These are phyloP conservation scores for Gastrophysa polygoni DNA, from an alignment of 2,888 invertebrate genomes.

Conservation along the genomic window DNA sequence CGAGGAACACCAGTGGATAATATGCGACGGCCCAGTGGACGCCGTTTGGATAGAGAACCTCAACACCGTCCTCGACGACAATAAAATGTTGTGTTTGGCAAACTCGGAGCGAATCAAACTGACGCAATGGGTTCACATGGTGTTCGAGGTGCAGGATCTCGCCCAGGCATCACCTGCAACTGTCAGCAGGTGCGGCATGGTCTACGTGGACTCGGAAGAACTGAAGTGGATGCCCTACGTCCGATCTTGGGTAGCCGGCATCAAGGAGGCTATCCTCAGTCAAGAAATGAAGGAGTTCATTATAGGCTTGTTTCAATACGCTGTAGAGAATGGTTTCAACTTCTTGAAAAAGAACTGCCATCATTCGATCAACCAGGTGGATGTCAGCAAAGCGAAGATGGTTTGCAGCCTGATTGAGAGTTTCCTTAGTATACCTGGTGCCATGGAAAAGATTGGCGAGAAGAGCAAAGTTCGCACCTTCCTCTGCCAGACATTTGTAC, in stretches of 20 bases:
- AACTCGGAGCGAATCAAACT: slow-evolving; percentile 91
- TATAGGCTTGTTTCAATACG: slow-evolving; percentile 67
- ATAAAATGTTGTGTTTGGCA: slow-evolving; percentile 90
- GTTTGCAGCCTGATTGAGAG: slow-evolving; percentile 77
- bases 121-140: slow-evolving; percentile 87
- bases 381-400: slow-evolving; percentile 80
- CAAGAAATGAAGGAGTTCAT: slow-evolving; percentile 69
- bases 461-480: slow-evolving; percentile 68
- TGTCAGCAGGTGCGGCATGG: slow-evolving; percentile 86
- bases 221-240: slow-evolving; percentile 82
- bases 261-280: slow-evolving; percentile 60
- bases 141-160: slow-evolving; percentile 85
- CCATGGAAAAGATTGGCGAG: slow-evolving; percentile 59
- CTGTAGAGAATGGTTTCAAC: slow-evolving; percentile 70
- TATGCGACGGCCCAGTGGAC: slow-evolving; percentile 91
- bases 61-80: slow-evolving; percentile 91
- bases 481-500: slow-evolving; percentile 78
- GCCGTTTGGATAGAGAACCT: slow-evolving; percentile 95
- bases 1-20: slow-evolving; percentile 86
- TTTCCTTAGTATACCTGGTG: slow-evolving; percentile 67
- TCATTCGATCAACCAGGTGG: slow-evolving; percentile 81
- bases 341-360: slow-evolving; percentile 73
- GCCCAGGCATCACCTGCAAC: slow-evolving; percentile 92
- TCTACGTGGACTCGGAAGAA: slow-evolving; percentile 85
- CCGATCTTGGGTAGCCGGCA: slow-evolving; percentile 73